phyloP scores from a whole-genome alignment of 2,113 vertebrate species.

The Pleuronectes platessa region DNA sequence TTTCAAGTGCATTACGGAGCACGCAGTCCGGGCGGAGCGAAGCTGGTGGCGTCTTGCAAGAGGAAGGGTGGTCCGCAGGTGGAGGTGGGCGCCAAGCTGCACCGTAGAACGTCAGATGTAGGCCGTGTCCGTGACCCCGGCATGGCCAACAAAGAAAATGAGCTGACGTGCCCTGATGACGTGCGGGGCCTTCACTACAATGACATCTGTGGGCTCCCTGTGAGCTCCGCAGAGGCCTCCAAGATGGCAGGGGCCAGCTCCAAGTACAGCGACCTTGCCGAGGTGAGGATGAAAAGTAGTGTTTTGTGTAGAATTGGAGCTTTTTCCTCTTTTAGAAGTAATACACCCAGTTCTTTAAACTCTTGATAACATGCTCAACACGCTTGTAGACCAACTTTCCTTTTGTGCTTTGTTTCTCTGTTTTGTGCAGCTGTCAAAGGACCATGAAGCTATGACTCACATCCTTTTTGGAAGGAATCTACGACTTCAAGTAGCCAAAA shows the following conservation, averaged over 20 bases:
- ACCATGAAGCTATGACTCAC: conserved; percentile 95
- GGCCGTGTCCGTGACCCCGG: conserved; percentile 83
- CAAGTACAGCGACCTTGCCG: conserved; percentile 92
- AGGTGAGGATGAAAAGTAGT: conserved; percentile 80
- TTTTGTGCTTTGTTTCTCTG: conserved; percentile 20
- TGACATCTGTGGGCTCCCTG: conserved; percentile 84
- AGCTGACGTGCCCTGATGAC: conserved; percentile 91
- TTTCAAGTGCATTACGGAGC: conserved; percentile 74
- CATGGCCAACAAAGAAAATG: conserved; percentile 99
- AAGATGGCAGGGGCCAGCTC: conserved; percentile 85
- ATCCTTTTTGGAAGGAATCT: conserved; percentile 97
- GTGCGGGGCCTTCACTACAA: conserved; percentile 85
- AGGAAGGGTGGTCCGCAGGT: conserved; percentile 68
- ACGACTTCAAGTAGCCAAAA: conserved; percentile 94
- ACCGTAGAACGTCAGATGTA: conserved; percentile 66
- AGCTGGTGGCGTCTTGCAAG: conserved; percentile 70
- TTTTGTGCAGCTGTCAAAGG: conserved; percentile 90
- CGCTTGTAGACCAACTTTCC: background rate
- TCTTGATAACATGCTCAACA: background rate
- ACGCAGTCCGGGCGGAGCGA: conserved; percentile 74
- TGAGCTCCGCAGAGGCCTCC: conserved; percentile 87
- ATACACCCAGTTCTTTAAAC: background rate
- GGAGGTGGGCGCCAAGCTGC: conserved; percentile 70
- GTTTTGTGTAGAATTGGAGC: fast-evolving
- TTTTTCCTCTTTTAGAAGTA: background rate